Conservation (phyloP, 2,888 invertebrate species). For the Himalopsyche kuldschensis region DNA sequence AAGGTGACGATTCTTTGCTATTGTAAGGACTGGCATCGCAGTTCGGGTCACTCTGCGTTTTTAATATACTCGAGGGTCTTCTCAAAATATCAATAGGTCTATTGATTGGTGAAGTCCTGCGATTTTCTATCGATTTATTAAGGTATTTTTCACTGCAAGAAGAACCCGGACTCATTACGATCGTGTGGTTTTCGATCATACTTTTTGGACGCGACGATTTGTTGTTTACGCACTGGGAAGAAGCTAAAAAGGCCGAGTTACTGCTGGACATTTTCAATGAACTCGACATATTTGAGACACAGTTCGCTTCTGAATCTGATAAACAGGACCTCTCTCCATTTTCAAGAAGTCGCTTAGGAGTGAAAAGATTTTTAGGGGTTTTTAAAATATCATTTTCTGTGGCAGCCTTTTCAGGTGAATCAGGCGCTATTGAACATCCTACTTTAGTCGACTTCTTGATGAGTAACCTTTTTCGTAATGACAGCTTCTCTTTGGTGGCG, state of each 20-base stretch:
- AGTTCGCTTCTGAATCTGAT: slow-evolving; percentile 33
- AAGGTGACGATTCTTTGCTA: not conserved
- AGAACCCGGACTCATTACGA: not conserved
- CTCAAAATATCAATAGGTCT: slow-evolving; percentile 29
- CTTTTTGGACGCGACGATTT: slow-evolving; percentile 25
- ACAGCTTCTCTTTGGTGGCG: slow-evolving; percentile 52
- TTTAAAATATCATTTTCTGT: slow-evolving; percentile 13
- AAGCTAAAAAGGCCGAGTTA: slow-evolving; percentile 20
- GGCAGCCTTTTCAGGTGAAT: slow-evolving; percentile 8
- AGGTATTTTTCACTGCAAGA: slow-evolving; percentile 20
- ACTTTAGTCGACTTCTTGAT: slow-evolving; percentile 60
- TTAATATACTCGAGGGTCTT: slow-evolving; percentile 23
- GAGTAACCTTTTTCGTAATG: slow-evolving; percentile 55
- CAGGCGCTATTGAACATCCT: slow-evolving; percentile 54
- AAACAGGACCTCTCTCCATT: slow-evolving; percentile 28
- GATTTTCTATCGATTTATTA: slow-evolving; percentile 11
- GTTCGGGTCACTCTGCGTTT: slow-evolving; percentile 35
- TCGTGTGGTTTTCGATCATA: slow-evolving; percentile 26
- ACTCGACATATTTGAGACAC: slow-evolving; percentile 2
- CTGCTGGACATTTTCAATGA: slow-evolving; percentile 14
- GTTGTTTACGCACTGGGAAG: slow-evolving; percentile 7
- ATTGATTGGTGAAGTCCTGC: slow-evolving; percentile 19
- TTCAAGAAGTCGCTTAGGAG: slow-evolving; percentile 16
- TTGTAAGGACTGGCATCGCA: slow-evolving; percentile 25
- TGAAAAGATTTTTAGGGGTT: slow-evolving; percentile 15